Conservation (phyloP, 2,888 invertebrate species). For the Philopedon plagiatum region DNA sequence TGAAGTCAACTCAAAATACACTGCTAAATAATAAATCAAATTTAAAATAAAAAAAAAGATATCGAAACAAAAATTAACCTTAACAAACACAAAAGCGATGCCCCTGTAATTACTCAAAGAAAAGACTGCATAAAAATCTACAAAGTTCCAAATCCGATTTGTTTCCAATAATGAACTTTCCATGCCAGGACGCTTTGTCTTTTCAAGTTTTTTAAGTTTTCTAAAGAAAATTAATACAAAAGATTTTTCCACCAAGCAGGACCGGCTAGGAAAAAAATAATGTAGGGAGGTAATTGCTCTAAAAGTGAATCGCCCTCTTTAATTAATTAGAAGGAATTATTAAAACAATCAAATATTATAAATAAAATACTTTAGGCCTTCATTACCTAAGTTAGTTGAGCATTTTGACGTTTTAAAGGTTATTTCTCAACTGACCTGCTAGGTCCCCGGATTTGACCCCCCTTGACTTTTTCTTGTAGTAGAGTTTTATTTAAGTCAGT, state of each 20-base stretch:
- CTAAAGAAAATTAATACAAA: slow-evolving; percentile 21
- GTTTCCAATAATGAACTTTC: slow-evolving; percentile 43
- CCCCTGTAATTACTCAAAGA: slow-evolving; percentile 38
- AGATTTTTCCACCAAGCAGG: slow-evolving; percentile 15
- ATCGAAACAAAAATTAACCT: slow-evolving; percentile 35
- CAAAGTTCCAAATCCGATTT: slow-evolving; percentile 39
- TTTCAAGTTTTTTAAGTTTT: slow-evolving; percentile 27
- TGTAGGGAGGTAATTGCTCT: no score
- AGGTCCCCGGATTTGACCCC: no score
- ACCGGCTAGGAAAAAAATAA: slow-evolving; percentile 3
- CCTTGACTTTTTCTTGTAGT: no score
- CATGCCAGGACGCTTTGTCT: slow-evolving; percentile 5
- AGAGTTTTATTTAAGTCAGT: no score
- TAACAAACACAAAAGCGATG: slow-evolving; percentile 30
- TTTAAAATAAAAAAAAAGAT: slow-evolving; percentile 1
- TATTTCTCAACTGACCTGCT: no score
- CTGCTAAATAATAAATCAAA: neutral
- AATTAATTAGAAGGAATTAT: no score
- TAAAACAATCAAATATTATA: no score
- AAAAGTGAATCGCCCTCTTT: no score
- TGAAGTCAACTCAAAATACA: no score
- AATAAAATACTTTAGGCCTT: no score
- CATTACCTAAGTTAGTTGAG: no score
- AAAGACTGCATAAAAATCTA: slow-evolving; percentile 20
- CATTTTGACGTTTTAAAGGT: no score